These are phyloP conservation scores for Pygocentrus nattereri DNA, from an alignment of 2,797 vertebrate species.

Conservation along the genomic window DNA sequence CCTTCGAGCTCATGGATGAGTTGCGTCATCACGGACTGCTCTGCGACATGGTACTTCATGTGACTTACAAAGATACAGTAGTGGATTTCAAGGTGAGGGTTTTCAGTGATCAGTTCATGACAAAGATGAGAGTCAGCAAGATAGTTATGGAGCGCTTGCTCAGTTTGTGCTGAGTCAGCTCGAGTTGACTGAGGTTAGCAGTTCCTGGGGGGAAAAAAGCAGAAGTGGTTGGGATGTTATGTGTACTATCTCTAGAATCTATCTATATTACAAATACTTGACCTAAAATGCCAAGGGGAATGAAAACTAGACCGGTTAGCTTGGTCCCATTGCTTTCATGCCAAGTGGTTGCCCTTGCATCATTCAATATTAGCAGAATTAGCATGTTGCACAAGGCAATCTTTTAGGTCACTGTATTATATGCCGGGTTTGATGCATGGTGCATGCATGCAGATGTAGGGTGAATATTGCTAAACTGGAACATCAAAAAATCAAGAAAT, in stretches of 20 bases:
- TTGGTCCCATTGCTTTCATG: too few species aligned
- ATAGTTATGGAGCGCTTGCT: slow-evolving; percentile 10
- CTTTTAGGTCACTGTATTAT: too few species aligned
- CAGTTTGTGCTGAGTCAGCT: not conserved
- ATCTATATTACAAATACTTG: too few species aligned
- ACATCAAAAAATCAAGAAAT: too few species aligned
- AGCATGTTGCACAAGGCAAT: too few species aligned
- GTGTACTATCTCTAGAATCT: not conserved
- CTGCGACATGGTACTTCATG: slow-evolving; percentile 83
- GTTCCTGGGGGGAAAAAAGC: not conserved
- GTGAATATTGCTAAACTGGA: too few species aligned
- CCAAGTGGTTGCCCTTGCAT: too few species aligned
- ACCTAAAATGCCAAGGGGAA: too few species aligned
- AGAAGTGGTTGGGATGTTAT: not conserved
- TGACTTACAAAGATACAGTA: slow-evolving; percentile 77
- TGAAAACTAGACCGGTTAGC: too few species aligned
- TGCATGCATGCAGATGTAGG: too few species aligned
- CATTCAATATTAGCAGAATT: too few species aligned
- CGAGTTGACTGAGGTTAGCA: not conserved
- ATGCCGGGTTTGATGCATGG: too few species aligned
- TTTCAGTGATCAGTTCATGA: not conserved
- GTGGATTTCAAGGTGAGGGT: slow-evolving; percentile 81
- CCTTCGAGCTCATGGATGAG: slow-evolving; percentile 81
- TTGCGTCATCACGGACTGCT: slow-evolving; percentile 78
- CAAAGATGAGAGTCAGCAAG: slow-evolving; percentile 18